Percentiles rank a stretch among this genome's conserved stretches.
phyloP scores from a whole-genome alignment of 2,888 invertebrate genomes.

The Thumatha senex region DNA sequence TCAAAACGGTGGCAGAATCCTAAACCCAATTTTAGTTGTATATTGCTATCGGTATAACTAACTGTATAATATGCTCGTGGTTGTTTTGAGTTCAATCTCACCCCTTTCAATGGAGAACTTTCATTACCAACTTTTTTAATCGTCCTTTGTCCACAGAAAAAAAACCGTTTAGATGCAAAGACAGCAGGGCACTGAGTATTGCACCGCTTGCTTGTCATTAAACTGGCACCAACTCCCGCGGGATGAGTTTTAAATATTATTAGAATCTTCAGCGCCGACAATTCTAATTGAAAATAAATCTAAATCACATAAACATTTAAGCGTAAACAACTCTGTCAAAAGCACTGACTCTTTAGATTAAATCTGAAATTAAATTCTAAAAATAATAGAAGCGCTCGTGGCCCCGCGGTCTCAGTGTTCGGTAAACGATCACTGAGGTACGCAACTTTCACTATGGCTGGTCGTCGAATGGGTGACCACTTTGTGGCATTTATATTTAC shows the following conservation, averaged over 20 bases:
- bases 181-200: constrained; percentile 47
- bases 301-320: constrained; percentile 31
- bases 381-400: no score
- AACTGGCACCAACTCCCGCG: constrained; percentile 75
- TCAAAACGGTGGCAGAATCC: not conserved
- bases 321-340: constrained; percentile 40
- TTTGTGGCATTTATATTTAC: no score
- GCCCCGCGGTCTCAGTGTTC: no score
- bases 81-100: constrained; percentile 53
- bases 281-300: constrained; percentile 76
- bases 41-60: not conserved
- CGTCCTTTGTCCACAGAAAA: constrained; percentile 77
- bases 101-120: constrained; percentile 69
- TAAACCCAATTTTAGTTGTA: not conserved
- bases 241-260: constrained; percentile 82
- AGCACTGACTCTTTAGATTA: constrained; percentile 23
- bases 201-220: constrained; percentile 71
- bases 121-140: constrained; percentile 82
- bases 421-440: no score
- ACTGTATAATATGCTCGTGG: constrained; percentile 25
- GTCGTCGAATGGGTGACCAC: no score
- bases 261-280: constrained; percentile 78
- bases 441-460: no score
- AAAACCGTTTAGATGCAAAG: constrained; percentile 70
- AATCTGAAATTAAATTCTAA: constrained; percentile 19